phyloP scores from a whole-genome alignment of 2,113 vertebrate species.

The Bujurquina vittata region DNA sequence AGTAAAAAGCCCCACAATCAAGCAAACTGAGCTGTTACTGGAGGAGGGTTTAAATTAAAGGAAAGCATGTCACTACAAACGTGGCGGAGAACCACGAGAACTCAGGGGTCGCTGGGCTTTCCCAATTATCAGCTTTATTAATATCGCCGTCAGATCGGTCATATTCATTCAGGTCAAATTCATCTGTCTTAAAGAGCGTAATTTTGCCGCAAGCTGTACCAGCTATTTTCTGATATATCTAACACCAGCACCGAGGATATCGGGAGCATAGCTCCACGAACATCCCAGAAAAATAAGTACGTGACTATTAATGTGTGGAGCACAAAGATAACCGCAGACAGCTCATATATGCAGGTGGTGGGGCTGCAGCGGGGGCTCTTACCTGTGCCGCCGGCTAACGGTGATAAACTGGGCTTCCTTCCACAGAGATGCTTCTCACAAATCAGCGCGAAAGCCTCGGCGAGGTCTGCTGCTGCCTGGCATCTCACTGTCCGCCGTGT shows the following conservation, averaged over 20 bases:
- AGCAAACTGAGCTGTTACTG: not conserved
- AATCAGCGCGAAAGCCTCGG: constrained; percentile 23
- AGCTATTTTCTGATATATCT: not conserved
- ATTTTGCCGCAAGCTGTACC: not conserved
- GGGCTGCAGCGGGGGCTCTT: too few species aligned
- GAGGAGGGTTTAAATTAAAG: not conserved
- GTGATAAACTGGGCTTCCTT: constrained; percentile 1
- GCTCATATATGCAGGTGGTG: not conserved
- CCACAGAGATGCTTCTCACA: constrained; percentile 31
- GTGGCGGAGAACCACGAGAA: not conserved
- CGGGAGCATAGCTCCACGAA: not conserved
- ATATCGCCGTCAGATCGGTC: not conserved
- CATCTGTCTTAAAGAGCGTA: not conserved
- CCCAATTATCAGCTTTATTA: not conserved
- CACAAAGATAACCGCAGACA: too few species aligned
- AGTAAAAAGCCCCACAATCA: not conserved
- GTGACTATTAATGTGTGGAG: not conserved
- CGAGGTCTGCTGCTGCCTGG: constrained; percentile 19
- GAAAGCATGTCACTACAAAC: not conserved
- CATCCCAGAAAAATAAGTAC: not conserved
- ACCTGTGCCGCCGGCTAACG: constrained; percentile 56
- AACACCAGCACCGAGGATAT: not conserved
- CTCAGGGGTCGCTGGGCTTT: not conserved
- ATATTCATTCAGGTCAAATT: not conserved
- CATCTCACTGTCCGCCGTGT: constrained; percentile 18